These are phyloP conservation scores for Heterotilapia buettikoferi DNA, from an alignment of 2,113 vertebrate species.

Conservation along the genomic window DNA sequence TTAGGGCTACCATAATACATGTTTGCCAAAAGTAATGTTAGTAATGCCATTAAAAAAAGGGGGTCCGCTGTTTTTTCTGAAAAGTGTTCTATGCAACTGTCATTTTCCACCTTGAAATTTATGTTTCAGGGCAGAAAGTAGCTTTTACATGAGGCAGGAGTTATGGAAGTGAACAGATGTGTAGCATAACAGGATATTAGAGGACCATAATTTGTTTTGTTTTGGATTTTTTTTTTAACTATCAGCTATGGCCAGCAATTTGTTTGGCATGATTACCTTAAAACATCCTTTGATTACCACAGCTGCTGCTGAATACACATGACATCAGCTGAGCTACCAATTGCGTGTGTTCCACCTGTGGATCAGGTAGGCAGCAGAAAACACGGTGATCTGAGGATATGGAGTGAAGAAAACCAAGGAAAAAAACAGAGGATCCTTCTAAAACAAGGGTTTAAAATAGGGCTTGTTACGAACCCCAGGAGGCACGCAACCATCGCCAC, in stretches of 20 bases:
- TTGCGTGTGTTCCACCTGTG: background rate
- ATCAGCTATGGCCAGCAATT: background rate
- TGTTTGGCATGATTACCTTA: background rate
- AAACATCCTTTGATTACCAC: background rate
- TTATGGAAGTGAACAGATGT: background rate
- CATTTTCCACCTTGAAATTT: background rate
- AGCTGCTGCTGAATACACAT: background rate
- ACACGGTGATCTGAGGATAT: background rate
- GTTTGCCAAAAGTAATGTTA: background rate
- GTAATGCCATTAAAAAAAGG: background rate
- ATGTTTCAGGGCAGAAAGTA: background rate
- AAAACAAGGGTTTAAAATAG: background rate
- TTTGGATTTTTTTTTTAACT: background rate
- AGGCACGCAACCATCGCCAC: slow-evolving; percentile 29
- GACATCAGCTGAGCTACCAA: background rate
- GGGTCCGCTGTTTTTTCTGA: background rate
- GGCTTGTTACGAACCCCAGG: background rate
- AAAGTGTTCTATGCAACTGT: background rate
- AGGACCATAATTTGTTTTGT: background rate
- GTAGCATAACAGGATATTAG: background rate
- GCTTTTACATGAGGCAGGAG: background rate
- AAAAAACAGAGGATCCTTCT: background rate
- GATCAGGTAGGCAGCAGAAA: background rate
- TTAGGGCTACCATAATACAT: background rate
- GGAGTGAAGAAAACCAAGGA: background rate